Evolutionary conservation across 2,888 invertebrate genomes (phyloP).

Genomic region (Noctua comes): DNA sequence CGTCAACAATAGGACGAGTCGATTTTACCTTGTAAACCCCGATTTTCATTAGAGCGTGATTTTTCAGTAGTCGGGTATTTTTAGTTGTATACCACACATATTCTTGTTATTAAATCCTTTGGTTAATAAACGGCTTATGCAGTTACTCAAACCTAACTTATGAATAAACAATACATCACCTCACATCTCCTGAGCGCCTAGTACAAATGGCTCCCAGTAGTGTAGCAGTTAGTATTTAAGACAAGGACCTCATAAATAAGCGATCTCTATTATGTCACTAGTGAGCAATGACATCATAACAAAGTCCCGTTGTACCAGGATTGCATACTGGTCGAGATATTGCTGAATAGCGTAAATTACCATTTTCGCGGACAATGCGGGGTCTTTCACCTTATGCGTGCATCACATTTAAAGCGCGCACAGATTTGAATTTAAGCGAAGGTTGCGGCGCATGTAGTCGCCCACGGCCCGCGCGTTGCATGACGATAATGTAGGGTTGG

Average conservation of each 20-base stretch:
- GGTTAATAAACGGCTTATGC: neutral
- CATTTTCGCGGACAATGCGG: slow-evolving; percentile 68
- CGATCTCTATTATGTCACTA: slow-evolving; percentile 46
- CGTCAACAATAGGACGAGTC: too few relatives aligned
- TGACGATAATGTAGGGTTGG: slow-evolving; percentile 71
- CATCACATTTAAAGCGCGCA: slow-evolving; percentile 70
- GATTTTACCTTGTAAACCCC: too few relatives aligned
- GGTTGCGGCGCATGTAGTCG: slow-evolving; percentile 73
- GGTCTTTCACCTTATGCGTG: slow-evolving; percentile 74
- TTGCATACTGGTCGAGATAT: slow-evolving; percentile 61
- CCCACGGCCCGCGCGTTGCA: slow-evolving; percentile 72
- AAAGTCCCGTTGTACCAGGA: slow-evolving; percentile 63
- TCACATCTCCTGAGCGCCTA: slow-evolving; percentile 38
- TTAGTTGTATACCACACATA: too few relatives aligned
- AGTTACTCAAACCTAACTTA: slow-evolving; percentile 5
- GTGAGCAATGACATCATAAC: slow-evolving; percentile 59
- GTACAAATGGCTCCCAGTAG: slow-evolving; percentile 41
- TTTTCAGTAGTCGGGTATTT: too few relatives aligned
- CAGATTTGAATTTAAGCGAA: slow-evolving; percentile 74
- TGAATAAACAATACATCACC: slow-evolving; percentile 35
- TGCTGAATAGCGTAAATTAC: slow-evolving; percentile 71
- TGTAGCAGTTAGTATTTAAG: slow-evolving; percentile 25
- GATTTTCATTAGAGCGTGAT: too few relatives aligned
- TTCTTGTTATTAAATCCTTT: neutral
- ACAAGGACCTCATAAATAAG: slow-evolving; percentile 46